Percentiles rank a stretch among this genome's conserved stretches.
Evolutionary conservation across 2,797 vertebrate species (phyloP).

Genomic region (Allobates femoralis): DNA sequence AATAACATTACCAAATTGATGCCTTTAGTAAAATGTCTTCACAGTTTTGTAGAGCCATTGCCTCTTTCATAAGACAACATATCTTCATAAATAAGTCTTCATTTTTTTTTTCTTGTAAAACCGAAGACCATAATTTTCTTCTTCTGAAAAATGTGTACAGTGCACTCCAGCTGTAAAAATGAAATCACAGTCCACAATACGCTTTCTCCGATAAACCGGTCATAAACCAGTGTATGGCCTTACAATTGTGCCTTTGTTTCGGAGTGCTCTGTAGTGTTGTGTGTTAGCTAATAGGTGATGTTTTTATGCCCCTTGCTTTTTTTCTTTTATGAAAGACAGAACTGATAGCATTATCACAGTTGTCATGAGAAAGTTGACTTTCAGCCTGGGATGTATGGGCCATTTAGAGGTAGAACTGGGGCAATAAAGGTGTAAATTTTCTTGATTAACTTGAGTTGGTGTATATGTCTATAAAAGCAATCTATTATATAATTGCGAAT

Average conservation of each 20-base stretch:
- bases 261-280: not conserved
- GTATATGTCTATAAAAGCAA: not conserved
- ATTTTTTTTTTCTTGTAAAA: not conserved
- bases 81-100: not conserved
- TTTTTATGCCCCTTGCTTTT: constrained; percentile 41
- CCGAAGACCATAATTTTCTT: not conserved
- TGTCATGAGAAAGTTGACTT: constrained; percentile 45
- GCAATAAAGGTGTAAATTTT: constrained; percentile 28
- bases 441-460: not conserved
- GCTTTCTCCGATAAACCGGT: constrained; percentile 20
- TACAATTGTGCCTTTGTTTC: constrained; percentile 37
- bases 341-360: constrained; percentile 47
- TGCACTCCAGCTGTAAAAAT: constrained; percentile 21
- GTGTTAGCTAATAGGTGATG: constrained; percentile 46
- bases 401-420: constrained; percentile 7
- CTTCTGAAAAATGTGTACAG: not conserved
- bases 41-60: not conserved
- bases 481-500: not conserved
- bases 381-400: constrained; percentile 12
- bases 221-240: constrained; percentile 25
- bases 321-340: constrained; percentile 6
- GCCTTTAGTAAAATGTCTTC: not conserved
- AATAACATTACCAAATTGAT: not conserved
- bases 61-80: not conserved
- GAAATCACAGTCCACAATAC: constrained; percentile 23